Evolutionary conservation across 2,888 invertebrate genomes (phyloP), one percentile per base, ranked within the genome.

Genomic region (Spilosoma lubricipeda): DNA sequence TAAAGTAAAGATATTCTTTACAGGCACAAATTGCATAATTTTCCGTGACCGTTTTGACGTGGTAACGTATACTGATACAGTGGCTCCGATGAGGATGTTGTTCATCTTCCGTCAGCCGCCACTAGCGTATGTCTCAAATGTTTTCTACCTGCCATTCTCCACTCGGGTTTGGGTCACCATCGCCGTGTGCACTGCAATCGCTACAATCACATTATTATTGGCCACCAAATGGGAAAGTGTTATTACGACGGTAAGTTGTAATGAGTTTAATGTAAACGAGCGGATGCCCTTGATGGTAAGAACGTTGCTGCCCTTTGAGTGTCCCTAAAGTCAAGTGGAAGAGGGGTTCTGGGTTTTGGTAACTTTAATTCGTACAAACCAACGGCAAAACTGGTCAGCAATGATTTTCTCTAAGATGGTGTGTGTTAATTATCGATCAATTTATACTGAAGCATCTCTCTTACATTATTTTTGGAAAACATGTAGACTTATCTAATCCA

Each of bases 31-130:
- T 78, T 89, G 91, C 77, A 80, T 90, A 1, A 82, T 92, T 23
- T 87, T 82, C 45, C 76, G 81, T 0, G 88, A 91, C 7, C 92
- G 93, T 3, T 80, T 89, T 20, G 85, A 89, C n/a, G 88, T 94
- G 5, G 90, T 96, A 0, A 94, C 94, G 0, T 96, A 93, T 85
- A 91, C 96, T 0, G 95, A 96, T 66, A 87, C 93, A 76, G 92
- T 96, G 15, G 93, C 94, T 0, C 93, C 93, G 3, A 94, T 96
- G 63, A 86, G 87, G n/a, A 87, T 91, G 52, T 92, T 92, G 66
- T 97, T 97, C 86, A 90, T 97, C 74, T 97, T 97, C 86, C 96
- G 97, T 3, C 96, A 96, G 82, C 97, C 97, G 0, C 96, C 97
- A 0, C 90, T 97, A 3, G 96, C 97, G 0, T 96, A 96, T 77